Evolutionary conservation across 1,140 invertebrate genomes (phyloP), one percentile per base, ranked within the genome.

Genomic region (Temnothorax nylanderi): DNA sequence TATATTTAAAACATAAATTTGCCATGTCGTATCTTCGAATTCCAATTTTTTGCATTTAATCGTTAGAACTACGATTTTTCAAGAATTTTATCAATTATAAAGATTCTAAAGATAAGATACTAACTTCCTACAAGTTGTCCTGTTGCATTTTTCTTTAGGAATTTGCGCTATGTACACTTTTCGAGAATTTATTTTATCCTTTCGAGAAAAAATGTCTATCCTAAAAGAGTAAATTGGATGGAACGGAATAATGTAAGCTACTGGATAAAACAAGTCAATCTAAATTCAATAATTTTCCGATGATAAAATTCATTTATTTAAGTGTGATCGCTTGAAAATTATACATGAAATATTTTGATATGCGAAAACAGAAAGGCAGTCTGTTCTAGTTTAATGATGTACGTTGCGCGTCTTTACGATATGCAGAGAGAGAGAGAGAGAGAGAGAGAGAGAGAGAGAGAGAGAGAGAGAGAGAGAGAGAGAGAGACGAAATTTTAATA

Each of bases 401-500:
- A 41, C 11, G 16, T n/a, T 16, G 58, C 1, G n/a, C 34, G n/a
- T 16, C 10, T n/a, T n/a, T n/a, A 34, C 47, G 5, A 3, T 3
- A 54, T 13, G 34, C 32, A 21, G 26, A 26, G 26, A 26, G 26
- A 16, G 1, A 26, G 26, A 26, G 26, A 26, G 26, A 26, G 26
- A 26, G 26, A 26, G 26, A 26, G 26, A 26, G 26, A 26, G 26
- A 26, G 26, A 32, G 37, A 72, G 16, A 32, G 26, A 26, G 26
- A 16, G 1, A 26, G 26, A 26, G 26, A 26, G 26, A 26, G 26
- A 26, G 26, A 26, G 26, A 26, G 26, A 26, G 26, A 26, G 26
- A 26, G 26, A 32, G 37, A 72, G 16, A 32, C 11, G 37, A 58
- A 44, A 58, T 71, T 81, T 56, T 21, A 71, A 71, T 81, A 16